Base-by-base conservation (phyloP, 2,113 vertebrate species). In the Brienomyrus brachyistius region DNA sequence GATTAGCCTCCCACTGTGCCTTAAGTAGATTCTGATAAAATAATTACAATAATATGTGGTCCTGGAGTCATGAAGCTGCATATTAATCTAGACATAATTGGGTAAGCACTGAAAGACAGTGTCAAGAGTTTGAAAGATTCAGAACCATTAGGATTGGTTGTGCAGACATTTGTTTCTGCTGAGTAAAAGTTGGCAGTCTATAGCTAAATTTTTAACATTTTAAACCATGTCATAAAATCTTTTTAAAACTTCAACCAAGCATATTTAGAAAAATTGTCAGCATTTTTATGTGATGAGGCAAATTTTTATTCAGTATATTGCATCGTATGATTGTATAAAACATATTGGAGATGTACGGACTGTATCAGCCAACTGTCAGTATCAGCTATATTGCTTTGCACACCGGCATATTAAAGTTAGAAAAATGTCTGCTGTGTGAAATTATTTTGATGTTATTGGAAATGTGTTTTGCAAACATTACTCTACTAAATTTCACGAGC, bases 21-120 rank as follows among this genome's bases (percentile, higher is more conserved):
- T 80, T 80, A 80, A 80, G 74, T 43, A 43, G 74, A 80, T 80
- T 80, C 74, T 80, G 74, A 43, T 80, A 80, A 80, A 80, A 80
- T 31, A 80, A 80, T 40, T 80, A 80, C 15, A 80, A 6, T 47
- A 84, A 5, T 50, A 50, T 47, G 82, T 85, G 74, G 74, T 80
- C 13, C 74, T 43, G 35, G 31, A 19, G 15, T 80, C 35, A 80
- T 43, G 15, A 40, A 43, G 74, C 35, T 40, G 6, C 35, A 80
- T 43, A 19, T 19, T 80, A 80, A 80, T 80, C 74, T 80, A 35
- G 31, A 80, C 74, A 43, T 6, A 8, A 19, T 1, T 80, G 74
- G 35, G 31, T 80, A 19, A 77, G 35, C 15, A 17, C 74, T 43
- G 17, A 80, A 80, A 15, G 35, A 43, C 74, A 43, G 15, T 43